phyloP scores from a whole-genome alignment of 2,113 vertebrate species.

The Centrocercus urophasianus region DNA sequence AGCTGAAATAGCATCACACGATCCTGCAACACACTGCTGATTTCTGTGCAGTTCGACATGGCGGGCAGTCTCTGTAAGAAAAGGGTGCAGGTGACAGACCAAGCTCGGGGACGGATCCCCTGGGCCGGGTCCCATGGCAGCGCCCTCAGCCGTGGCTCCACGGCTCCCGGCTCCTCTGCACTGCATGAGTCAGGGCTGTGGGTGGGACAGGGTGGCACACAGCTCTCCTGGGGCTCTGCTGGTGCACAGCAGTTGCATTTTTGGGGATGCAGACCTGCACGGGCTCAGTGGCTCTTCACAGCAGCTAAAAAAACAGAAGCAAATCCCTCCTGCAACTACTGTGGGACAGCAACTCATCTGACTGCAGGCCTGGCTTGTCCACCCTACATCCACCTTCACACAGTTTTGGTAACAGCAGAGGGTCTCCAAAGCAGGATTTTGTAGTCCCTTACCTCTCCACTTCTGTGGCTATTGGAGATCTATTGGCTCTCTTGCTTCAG shows the following conservation, averaged over 20 bases:
- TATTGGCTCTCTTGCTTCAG: not conserved
- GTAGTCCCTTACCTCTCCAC: not conserved
- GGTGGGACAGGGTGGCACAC: not conserved
- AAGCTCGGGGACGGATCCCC: rapidly evolving
- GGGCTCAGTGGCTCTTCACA: not conserved
- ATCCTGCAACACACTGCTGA: rapidly evolving
- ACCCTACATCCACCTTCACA: not conserved
- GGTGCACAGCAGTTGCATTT: not conserved
- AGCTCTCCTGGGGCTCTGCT: not conserved
- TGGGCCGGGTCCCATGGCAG: not conserved
- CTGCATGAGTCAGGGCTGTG: not conserved
- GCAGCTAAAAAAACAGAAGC: not conserved
- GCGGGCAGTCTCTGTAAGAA: not conserved
- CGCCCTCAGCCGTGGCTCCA: not conserved
- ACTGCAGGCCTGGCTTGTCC: not conserved
- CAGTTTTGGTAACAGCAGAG: not conserved
- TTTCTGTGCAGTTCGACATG: not conserved
- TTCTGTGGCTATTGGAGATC: not conserved
- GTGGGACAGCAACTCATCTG: rapidly evolving
- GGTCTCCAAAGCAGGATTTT: not conserved
- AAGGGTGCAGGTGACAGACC: not conserved
- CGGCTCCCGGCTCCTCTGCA: rapidly evolving
- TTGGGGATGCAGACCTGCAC: not conserved
- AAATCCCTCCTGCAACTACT: not conserved
- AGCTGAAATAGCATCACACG: not conserved